phyloP scores from a whole-genome alignment of 2,888 invertebrate species.

The Apodemia hepburni region DNA sequence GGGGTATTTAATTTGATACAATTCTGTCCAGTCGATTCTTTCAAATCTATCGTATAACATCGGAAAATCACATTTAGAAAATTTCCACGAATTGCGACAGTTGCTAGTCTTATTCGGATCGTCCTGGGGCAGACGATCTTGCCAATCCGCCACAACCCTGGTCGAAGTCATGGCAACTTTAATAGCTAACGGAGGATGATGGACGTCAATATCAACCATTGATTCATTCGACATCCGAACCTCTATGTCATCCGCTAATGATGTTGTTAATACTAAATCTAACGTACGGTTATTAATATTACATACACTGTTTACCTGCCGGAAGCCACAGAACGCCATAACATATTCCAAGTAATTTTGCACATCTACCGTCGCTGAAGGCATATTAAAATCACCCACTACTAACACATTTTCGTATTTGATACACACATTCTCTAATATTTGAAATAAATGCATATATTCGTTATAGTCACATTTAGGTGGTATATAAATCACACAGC shows the following conservation, averaged over 20 bases:
- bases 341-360: constrained; percentile 25
- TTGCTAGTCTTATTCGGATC: too few relatives aligned
- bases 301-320: constrained; percentile 23
- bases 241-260: not conserved
- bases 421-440: constrained; percentile 25
- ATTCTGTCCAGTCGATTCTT: too few relatives aligned
- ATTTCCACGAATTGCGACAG: too few relatives aligned
- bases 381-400: constrained; percentile 19
- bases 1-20: not conserved
- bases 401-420: constrained; percentile 25
- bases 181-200: not conserved
- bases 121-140: too few relatives aligned
- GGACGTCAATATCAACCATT: too few relatives aligned
- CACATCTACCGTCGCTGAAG: constrained; percentile 18
- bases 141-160: too few relatives aligned
- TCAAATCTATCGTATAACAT: too few relatives aligned
- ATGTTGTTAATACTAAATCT: constrained; percentile 16
- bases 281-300: constrained; percentile 25
- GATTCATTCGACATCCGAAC: too few relatives aligned
- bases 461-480: not conserved
- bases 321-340: constrained; percentile 23
- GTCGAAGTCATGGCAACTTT: not conserved
- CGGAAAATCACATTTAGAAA: too few relatives aligned
- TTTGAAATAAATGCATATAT: constrained; percentile 9
- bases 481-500: constrained; percentile 16